These are phyloP conservation scores for Gastracanthus pulcherrimus DNA, from an alignment of 2,888 invertebrate species.

Conservation along the genomic window DNA sequence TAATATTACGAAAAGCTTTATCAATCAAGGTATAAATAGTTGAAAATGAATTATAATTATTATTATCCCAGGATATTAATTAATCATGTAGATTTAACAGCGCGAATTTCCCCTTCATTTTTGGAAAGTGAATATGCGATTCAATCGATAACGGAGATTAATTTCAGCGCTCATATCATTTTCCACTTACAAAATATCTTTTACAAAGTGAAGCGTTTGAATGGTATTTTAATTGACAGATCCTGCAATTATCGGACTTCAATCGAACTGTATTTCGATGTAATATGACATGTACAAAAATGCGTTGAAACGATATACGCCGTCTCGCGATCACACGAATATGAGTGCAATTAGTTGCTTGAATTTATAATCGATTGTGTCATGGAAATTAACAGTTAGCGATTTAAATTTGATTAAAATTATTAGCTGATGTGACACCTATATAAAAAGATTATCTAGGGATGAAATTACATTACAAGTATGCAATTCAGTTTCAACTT, in stretches of 20 bases:
- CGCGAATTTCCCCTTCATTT: not conserved
- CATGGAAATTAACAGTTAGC: constrained; percentile 5
- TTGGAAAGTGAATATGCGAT: no score
- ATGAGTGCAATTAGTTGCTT: constrained; percentile 5
- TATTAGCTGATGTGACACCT: not conserved
- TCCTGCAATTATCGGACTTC: constrained; percentile 9
- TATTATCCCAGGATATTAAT: no score
- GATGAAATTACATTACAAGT: not conserved
- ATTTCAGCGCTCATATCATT: no score
- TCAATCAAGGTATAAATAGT: no score
- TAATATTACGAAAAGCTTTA: no score
- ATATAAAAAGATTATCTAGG: not conserved
- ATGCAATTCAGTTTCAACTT: not conserved
- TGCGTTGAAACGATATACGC: not conserved
- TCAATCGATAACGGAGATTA: no score
- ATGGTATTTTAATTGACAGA: constrained; percentile 33
- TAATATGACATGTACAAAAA: not conserved
- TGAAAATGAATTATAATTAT: no score
- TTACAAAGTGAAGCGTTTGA: not conserved
- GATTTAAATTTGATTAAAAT: constrained; percentile 32
- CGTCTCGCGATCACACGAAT: not conserved
- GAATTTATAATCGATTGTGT: not conserved
- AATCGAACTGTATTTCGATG: not conserved
- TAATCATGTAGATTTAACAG: no score
- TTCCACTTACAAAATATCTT: not conserved